Conservation (phyloP, 92 coral and sea anemone species). For the Phymanthus crucifer region DNA sequence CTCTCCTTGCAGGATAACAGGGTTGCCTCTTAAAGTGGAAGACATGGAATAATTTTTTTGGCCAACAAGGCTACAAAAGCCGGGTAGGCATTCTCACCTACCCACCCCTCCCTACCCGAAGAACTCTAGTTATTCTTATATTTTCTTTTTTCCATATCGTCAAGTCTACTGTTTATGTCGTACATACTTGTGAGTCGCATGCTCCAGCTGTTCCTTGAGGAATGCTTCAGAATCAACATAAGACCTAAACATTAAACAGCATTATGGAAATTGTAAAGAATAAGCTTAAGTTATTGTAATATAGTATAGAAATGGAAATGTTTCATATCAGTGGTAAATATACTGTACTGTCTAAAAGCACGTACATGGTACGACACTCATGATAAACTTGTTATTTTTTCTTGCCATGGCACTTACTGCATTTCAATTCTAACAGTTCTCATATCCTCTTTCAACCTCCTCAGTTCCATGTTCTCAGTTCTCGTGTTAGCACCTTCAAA, state of each 20-base stretch:
- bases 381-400: neutral
- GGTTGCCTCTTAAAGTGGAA: too few relatives aligned
- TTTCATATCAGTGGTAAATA: too few relatives aligned
- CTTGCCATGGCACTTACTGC: slow-evolving; percentile 52
- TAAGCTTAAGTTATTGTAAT: neutral
- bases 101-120: too few relatives aligned
- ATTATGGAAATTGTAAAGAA: neutral
- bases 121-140: too few relatives aligned
- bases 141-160: too few relatives aligned
- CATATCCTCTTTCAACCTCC: slow-evolving; percentile 75
- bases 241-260: slow-evolving; percentile 50
- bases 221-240: slow-evolving; percentile 75
- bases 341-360: too few relatives aligned
- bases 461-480: slow-evolving; percentile 68
- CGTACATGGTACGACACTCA: too few relatives aligned
- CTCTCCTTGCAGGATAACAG: too few relatives aligned
- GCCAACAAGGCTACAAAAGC: too few relatives aligned
- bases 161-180: neutral
- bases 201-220: slow-evolving; percentile 69
- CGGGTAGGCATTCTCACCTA: too few relatives aligned
- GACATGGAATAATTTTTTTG: too few relatives aligned
- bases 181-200: slow-evolving; percentile 65
- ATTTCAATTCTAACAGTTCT: slow-evolving; percentile 70
- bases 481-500: slow-evolving; percentile 65
- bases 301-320: too few relatives aligned